Base-by-base conservation (phyloP, 2,797 vertebrate species). In the Phoebastria nigripes region DNA sequence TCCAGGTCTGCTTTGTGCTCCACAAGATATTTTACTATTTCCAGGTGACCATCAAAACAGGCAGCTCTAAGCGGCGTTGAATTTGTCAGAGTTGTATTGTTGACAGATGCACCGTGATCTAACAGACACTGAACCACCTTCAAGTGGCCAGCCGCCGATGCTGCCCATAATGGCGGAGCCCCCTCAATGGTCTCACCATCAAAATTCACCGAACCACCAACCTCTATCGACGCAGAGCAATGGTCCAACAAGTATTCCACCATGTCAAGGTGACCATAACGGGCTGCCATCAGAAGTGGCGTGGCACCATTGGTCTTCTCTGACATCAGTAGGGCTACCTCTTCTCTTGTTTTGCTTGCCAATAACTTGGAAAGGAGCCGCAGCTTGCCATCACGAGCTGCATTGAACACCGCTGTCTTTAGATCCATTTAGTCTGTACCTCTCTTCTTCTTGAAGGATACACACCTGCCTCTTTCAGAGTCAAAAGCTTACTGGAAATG, bases 101-200 rank as follows among this genome's bases (percentile, higher is more conserved):
- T 99, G 59, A 99, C 99, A 28, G 99, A 99, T 0, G 99, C 99
- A 7, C 99, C 99, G 14, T 99, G 99, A 55, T 99, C 99, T 94
- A 99, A 95, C 47, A 99, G 96, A 29, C 99, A 99, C 98, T 99
- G 99, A 69, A 99, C 99, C 56, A 99, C 99, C 92, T 99, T 99
- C 83, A 99, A 95, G 96, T 99, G 99, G 6, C 99, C 99, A 1
- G 99, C 99, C 0, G 99, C 99, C 0, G 99, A 99, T 4, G 99
- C 99, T 4, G 99, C 99, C 99, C 99, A 99, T 4, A 99, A 94
- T 3, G 99, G 99, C 0, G 99, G 99, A 2, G 99, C 99, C 11
- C 99, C 99, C 96, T 99, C 99, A 44, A 99, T 99, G 49, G 99
- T 99, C 95, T 99, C 99, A 3, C 99, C 99, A 73, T 99, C 99